Base-by-base conservation (phyloP, 92 coral and sea anemone genomes). In the Nematostella vectensis region DNA sequence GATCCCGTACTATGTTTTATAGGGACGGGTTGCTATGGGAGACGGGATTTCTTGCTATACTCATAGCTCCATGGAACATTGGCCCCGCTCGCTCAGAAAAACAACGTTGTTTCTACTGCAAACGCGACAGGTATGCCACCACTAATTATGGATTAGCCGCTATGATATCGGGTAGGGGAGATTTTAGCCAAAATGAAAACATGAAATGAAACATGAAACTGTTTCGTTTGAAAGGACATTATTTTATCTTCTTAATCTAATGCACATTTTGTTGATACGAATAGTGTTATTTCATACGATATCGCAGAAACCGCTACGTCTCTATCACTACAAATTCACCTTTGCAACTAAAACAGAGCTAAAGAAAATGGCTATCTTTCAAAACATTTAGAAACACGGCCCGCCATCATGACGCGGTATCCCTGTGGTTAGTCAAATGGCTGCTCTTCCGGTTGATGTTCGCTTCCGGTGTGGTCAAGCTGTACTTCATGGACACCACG, bases 1-100 rank as follows among this genome's bases (percentile, higher is more conserved):
- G n/a, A n/a, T n/a, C n/a, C n/a, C n/a, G n/a, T n/a, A 15, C 8
- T 33, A 33, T 15, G 15, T 33, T 25, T 26, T 37, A 15, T 31
- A 91, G 97, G 97, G 97, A 91, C 39, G 95, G 91, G 13, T 58
- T 91, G 76, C 71, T 91, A 24, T 67, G 79, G 67, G 97, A 91
- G 55, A 70, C 88, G 8, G 97, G 97, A 2, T 86, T 91, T 52
- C 65, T 91, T 2, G 79, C 97, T 27, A 68, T 91, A 56, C 44
- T 91, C 43, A 68, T 77, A 2, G 97, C 97, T 27, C 97, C 97
- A 0, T 86, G 89, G 91, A 86, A 86, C 55, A 86, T 86, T 18
- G 49, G 54, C 36, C 19, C 73, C 24, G 48, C 47, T 21, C 76
- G 71, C 25, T 85, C 85, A 88, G 69, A 43, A n/a, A n/a, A n/a